These are phyloP conservation scores for Drosophila novamexicana DNA, from an alignment of 1,140 invertebrate genomes.

Conservation along the genomic window DNA sequence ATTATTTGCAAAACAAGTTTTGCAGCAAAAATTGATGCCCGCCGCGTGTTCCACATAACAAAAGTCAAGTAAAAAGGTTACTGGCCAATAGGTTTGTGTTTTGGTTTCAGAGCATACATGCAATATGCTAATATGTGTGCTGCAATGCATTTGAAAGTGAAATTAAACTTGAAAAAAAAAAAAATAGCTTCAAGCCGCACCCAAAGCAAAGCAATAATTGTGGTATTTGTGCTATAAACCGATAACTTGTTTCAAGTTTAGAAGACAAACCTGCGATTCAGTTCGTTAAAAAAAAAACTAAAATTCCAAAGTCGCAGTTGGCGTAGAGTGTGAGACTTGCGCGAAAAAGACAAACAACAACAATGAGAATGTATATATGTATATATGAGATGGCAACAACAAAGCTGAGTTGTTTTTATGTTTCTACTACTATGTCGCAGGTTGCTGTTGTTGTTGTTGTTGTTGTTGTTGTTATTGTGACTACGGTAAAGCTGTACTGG, in stretches of 20 bases:
- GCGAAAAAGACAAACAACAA: slow-evolving; percentile 40
- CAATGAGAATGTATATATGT: slow-evolving; percentile 12
- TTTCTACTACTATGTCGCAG: slow-evolving; percentile 67
- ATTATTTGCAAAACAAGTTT: slow-evolving; percentile 64
- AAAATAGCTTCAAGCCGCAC: slow-evolving; percentile 19
- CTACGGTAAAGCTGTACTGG: slow-evolving; percentile 48
- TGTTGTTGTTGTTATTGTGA: not conserved
- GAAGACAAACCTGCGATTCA: slow-evolving; percentile 31
- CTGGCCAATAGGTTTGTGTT: slow-evolving; percentile 5
- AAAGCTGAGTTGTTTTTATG: slow-evolving; percentile 39
- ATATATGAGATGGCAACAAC: slow-evolving; percentile 33
- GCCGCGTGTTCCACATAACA: slow-evolving; percentile 28
- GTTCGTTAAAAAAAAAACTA: slow-evolving; percentile 26
- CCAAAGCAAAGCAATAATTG: slow-evolving; percentile 36
- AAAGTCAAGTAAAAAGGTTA: slow-evolving; percentile 4
- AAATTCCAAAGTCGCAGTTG: slow-evolving; percentile 56
- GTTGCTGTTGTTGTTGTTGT: slow-evolving; percentile 27
- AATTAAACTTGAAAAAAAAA: slow-evolving; percentile 36
- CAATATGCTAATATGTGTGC: slow-evolving; percentile 33
- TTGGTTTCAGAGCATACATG: slow-evolving; percentile 23
- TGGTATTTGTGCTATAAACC: slow-evolving; percentile 42
- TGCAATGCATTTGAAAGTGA: slow-evolving; percentile 52
- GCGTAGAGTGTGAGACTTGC: slow-evolving; percentile 38
- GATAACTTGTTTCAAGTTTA: slow-evolving; percentile 58
- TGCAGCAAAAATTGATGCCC: slow-evolving; percentile 41